Percentiles rank a stretch among this genome's conserved stretches.
Evolutionary conservation across 2,797 vertebrate species (phyloP).

Genomic region (Borostomias antarcticus): DNA sequence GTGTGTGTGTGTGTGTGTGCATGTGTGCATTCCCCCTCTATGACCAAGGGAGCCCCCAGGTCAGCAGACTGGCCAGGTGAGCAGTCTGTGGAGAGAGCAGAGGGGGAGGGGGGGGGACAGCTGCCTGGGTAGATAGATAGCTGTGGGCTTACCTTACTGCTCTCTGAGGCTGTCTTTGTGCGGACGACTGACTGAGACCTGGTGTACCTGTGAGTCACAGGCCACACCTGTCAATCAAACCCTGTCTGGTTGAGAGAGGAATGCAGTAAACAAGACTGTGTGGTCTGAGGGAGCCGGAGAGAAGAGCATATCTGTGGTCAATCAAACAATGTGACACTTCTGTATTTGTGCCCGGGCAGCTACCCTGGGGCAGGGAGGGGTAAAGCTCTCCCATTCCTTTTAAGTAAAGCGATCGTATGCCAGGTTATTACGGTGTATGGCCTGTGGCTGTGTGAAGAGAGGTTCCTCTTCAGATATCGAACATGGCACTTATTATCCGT

Average conservation of each 20-base stretch:
- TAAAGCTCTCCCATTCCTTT: slow-evolving; percentile 36
- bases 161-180: slow-evolving; percentile 46
- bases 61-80: slow-evolving; percentile 29
- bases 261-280: slow-evolving; percentile 59
- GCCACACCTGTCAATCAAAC: slow-evolving; percentile 64
- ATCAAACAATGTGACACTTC: slow-evolving; percentile 26
- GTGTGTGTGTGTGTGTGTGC: background rate
- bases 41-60: slow-evolving; percentile 14
- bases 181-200: slow-evolving; percentile 20
- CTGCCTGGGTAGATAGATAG: slow-evolving; percentile 16
- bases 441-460: slow-evolving; percentile 45
- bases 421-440: slow-evolving; percentile 39
- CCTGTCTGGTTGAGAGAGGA: slow-evolving; percentile 45
- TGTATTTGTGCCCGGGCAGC: slow-evolving; percentile 31
- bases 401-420: slow-evolving; percentile 38
- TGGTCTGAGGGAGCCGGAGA: slow-evolving; percentile 44
- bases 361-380: slow-evolving; percentile 46
- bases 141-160: slow-evolving; percentile 45
- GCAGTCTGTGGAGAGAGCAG: background rate
- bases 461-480: slow-evolving; percentile 52
- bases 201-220: slow-evolving; percentile 63
- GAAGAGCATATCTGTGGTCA: slow-evolving; percentile 11
- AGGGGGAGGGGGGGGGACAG: background rate
- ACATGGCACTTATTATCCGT: slow-evolving; percentile 36
- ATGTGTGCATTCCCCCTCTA: background rate